Conservation (phyloP, 1,140 invertebrate species). For the Habropoda laboriosa region DNA sequence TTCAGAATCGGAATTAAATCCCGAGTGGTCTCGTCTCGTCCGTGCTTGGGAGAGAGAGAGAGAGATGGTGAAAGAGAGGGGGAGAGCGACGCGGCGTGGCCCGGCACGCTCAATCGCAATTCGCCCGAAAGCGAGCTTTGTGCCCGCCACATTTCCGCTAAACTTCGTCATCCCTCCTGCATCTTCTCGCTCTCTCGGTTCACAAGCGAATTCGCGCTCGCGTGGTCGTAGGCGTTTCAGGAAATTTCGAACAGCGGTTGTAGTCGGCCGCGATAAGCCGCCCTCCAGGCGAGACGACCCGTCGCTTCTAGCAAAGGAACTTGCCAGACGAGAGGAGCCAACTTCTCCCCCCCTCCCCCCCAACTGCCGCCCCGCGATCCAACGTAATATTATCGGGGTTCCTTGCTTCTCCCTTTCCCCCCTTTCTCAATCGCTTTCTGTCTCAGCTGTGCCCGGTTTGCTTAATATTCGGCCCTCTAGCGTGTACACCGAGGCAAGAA, state of each 20-base stretch:
- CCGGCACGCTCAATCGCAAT: constrained; percentile 43
- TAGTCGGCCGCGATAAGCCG: constrained; percentile 64
- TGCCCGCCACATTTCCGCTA: constrained; percentile 31
- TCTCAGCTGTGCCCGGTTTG: too few relatives aligned
- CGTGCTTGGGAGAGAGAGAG: constrained; percentile 26
- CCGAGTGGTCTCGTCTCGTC: background rate
- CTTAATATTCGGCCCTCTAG: constrained; percentile 60
- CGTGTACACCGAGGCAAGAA: constrained; percentile 11
- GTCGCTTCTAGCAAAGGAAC: constrained; percentile 55
- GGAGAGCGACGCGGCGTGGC: too few relatives aligned
- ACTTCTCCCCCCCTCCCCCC: too few relatives aligned
- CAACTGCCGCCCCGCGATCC: constrained; percentile 57
- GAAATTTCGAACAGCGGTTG: constrained; percentile 64
- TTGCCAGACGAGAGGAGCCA: constrained; percentile 57
- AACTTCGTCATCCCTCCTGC: constrained; percentile 39
- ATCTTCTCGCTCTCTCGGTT: background rate
- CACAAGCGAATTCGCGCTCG: constrained; percentile 1
- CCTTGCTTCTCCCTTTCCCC: constrained; percentile 16
- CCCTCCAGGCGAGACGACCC: constrained; percentile 54
- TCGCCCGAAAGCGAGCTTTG: constrained; percentile 43
- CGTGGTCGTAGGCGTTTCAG: constrained; percentile 55
- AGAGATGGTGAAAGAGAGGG: too few relatives aligned
- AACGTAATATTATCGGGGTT: constrained; percentile 57
- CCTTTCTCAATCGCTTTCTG: too few relatives aligned
- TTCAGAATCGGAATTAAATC: constrained; percentile 28